A percentile compares a stretch with the other conserved stretches of the same genome.
Conservation (phyloP, 2,797 vertebrate species). For the Cichlasoma orientale region DNA sequence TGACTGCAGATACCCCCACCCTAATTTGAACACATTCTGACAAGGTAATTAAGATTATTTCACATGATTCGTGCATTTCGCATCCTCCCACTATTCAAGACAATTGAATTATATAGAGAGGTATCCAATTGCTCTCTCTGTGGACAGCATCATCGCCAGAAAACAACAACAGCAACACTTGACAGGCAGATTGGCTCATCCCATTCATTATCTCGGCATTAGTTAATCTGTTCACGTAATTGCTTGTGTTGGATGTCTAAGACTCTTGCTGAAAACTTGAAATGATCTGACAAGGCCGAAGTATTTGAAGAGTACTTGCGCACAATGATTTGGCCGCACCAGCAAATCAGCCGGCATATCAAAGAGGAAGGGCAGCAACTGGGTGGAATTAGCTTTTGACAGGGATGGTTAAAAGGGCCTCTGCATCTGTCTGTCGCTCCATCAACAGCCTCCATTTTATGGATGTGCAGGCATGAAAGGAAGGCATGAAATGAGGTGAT, state of each 20-base stretch:
- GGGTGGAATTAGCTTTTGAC: slow-evolving; percentile 58
- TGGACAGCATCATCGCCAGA: slow-evolving; percentile 20
- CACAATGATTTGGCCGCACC: slow-evolving; percentile 39
- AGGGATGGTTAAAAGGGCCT: slow-evolving; percentile 51
- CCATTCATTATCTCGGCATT: slow-evolving; percentile 47
- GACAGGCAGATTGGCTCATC: slow-evolving; percentile 29
- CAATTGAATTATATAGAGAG: slow-evolving; percentile 13
- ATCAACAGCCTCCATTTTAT: slow-evolving; percentile 44
- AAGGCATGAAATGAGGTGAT: slow-evolving; percentile 39
- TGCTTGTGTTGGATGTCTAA: slow-evolving; percentile 46
- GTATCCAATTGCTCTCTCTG: slow-evolving; percentile 35
- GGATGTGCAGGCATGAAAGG: slow-evolving; percentile 23
- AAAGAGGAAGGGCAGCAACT: slow-evolving; percentile 50
- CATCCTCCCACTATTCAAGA: slow-evolving; percentile 18
- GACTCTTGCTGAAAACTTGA: slow-evolving; percentile 43
- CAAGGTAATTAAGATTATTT: slow-evolving; percentile 60
- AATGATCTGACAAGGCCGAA: slow-evolving; percentile 52
- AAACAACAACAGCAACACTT: slow-evolving; percentile 39
- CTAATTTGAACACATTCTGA: slow-evolving; percentile 53
- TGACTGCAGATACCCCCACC: slow-evolving; percentile 48
- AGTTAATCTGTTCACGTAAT: slow-evolving; percentile 62
- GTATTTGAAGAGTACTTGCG: slow-evolving; percentile 43
- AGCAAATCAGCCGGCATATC: slow-evolving; percentile 49
- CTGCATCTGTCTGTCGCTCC: slow-evolving; percentile 39
- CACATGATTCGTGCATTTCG: slow-evolving; percentile 32